These are phyloP conservation scores for Tipula lateralis DNA, from an alignment of 2,888 invertebrate species.

Conservation along the genomic window DNA sequence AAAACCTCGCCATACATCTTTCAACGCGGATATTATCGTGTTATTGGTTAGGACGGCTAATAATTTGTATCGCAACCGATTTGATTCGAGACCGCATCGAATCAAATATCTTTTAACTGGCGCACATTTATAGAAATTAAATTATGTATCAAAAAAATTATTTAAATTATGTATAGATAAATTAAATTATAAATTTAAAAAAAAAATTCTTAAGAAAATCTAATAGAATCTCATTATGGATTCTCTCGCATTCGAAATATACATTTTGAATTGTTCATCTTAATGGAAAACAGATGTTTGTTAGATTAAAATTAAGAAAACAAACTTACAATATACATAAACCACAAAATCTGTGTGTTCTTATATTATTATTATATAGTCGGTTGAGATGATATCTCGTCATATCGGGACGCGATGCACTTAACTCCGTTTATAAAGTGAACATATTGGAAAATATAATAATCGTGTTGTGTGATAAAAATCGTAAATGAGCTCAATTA, in stretches of 20 bases:
- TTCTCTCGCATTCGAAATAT: neutral
- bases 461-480: neutral
- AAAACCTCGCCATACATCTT: too few relatives aligned
- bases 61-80: neutral
- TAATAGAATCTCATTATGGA: neutral
- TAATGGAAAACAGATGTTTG: conserved; percentile 19
- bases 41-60: neutral
- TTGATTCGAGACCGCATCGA: neutral
- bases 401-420: neutral
- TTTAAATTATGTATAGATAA: neutral
- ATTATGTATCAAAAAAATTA: neutral
- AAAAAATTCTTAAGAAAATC: neutral
- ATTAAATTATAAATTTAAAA: neutral
- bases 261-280: neutral
- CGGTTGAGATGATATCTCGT: neutral
- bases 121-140: neutral
- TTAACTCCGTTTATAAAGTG: neutral
- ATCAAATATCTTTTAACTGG: neutral
- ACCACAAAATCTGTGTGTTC: conserved; percentile 24
- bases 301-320: neutral
- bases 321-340: neutral
- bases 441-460: neutral
- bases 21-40: neutral
- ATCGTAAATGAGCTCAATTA: neutral
- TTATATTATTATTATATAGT: neutral